phyloP scores from a whole-genome alignment of 2,797 vertebrate species.

The Betta splendens region DNA sequence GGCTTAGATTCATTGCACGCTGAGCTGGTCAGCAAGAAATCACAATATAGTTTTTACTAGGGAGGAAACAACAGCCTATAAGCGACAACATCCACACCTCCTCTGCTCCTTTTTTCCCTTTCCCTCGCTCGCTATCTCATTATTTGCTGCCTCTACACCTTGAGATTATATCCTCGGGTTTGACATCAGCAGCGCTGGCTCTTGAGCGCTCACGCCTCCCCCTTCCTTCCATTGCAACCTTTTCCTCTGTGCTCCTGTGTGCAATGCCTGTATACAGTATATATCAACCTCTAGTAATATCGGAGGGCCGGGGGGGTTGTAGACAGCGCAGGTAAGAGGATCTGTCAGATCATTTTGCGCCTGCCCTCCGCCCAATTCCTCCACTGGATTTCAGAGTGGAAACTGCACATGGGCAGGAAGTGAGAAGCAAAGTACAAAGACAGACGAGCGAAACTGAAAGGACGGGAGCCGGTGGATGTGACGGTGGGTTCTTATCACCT shows the following conservation, averaged over 20 bases:
- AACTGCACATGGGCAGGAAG: slow-evolving; percentile 40
- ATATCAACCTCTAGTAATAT: slow-evolving; percentile 63
- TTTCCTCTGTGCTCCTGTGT: slow-evolving; percentile 3
- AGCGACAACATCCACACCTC: slow-evolving; percentile 27
- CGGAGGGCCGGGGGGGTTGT: slow-evolving; percentile 37
- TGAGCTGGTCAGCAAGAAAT: slow-evolving; percentile 22
- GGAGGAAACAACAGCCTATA: slow-evolving; percentile 35
- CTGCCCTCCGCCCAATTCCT: slow-evolving; percentile 56
- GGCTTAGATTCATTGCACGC: slow-evolving; percentile 33
- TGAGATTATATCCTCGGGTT: slow-evolving; percentile 52
- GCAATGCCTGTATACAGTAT: slow-evolving; percentile 29
- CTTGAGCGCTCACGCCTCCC: slow-evolving; percentile 22
- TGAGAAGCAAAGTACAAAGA: slow-evolving; percentile 18
- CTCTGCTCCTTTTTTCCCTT: slow-evolving; percentile 9
- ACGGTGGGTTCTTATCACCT: slow-evolving; percentile 8
- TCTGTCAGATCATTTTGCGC: slow-evolving; percentile 70
- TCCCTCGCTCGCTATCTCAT: slow-evolving; percentile 40
- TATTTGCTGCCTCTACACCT: slow-evolving; percentile 54
- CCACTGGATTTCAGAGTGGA: slow-evolving; percentile 45
- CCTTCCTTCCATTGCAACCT: background rate
- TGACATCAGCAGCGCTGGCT: slow-evolving; percentile 38
- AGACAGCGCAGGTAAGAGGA: slow-evolving; percentile 69
- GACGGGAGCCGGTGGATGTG: slow-evolving; percentile 21
- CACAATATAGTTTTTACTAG: slow-evolving; percentile 37
- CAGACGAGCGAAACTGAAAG: slow-evolving; percentile 9